Conservation (phyloP, 2,797 vertebrate genomes). For the Macroramphosus scolopax region DNA sequence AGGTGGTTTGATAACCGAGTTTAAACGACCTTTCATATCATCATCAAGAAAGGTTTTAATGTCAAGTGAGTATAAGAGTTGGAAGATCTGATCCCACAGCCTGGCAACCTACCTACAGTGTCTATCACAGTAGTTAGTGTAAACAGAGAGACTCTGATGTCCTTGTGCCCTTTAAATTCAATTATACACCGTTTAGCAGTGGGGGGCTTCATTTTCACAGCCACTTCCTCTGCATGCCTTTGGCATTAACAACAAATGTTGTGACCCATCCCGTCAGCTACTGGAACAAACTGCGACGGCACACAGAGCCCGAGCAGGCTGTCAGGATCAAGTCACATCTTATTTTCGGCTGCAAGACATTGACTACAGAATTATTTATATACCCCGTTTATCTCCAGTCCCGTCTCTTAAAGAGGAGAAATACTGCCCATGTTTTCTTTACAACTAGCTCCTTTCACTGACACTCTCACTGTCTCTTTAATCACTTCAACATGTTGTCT, state of each 20-base stretch:
- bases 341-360: slow-evolving; percentile 29
- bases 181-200: slow-evolving; percentile 59
- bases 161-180: slow-evolving; percentile 66
- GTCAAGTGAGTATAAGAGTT: slow-evolving; percentile 24
- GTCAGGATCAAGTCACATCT: slow-evolving; percentile 52
- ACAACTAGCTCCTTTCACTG: slow-evolving; percentile 3
- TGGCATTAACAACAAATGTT: slow-evolving; percentile 68
- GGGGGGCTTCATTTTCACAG: slow-evolving; percentile 61
- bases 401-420: slow-evolving; percentile 22
- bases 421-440: slow-evolving; percentile 11
- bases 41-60: slow-evolving; percentile 43
- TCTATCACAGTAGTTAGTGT: slow-evolving; percentile 54
- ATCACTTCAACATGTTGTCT: slow-evolving; percentile 14
- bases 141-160: slow-evolving; percentile 53
- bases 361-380: slow-evolving; percentile 34
- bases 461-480: slow-evolving; percentile 23
- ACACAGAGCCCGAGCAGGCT: slow-evolving; percentile 39
- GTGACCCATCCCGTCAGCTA: slow-evolving; percentile 60
- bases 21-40: slow-evolving; percentile 23
- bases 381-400: slow-evolving; percentile 29
- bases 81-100: slow-evolving; percentile 24
- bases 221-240: slow-evolving; percentile 52
- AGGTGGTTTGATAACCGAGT: too few species aligned
- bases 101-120: slow-evolving; percentile 11
- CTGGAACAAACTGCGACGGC: slow-evolving; percentile 48